Evolutionary conservation across 1,140 invertebrate genomes (phyloP).

Genomic region (Atopsyche davidsoni): DNA sequence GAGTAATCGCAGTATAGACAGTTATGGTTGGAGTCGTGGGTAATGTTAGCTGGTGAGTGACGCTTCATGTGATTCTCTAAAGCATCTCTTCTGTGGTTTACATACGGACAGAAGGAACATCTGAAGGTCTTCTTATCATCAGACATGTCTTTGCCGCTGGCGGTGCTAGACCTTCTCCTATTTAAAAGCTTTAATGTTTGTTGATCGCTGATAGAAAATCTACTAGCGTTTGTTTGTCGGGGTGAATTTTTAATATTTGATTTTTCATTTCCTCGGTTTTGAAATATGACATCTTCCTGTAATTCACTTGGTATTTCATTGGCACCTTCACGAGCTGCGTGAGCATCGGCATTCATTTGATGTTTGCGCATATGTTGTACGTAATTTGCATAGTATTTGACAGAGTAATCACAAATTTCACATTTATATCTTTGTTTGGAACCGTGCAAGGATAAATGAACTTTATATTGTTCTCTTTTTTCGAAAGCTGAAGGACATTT

Average conservation of each 20-base stretch:
- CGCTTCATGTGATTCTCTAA: conserved; percentile 70
- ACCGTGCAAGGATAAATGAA: conserved; percentile 77
- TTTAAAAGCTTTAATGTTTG: conserved; percentile 43
- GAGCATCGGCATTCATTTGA: conserved; percentile 61
- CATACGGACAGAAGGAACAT: conserved; percentile 75
- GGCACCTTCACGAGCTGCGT: conserved; percentile 48
- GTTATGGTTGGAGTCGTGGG: conserved; percentile 53
- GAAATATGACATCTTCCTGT: conserved; percentile 16
- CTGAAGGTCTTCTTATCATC: conserved; percentile 49
- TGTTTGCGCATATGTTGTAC: conserved; percentile 75
- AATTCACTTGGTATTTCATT: conserved; percentile 34
- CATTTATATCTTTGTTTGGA: conserved; percentile 79
- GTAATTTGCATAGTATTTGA: conserved; percentile 79
- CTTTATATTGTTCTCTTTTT: conserved; percentile 77
- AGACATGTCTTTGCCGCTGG: conserved; percentile 40
- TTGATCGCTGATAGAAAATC: conserved; percentile 50
- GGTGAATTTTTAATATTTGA: conserved; percentile 49
- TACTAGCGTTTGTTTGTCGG: conserved; percentile 41
- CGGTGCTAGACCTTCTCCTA: conserved; percentile 38
- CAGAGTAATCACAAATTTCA: conserved; percentile 81
- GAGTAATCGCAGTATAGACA: conserved; percentile 83
- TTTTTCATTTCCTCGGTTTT: conserved; percentile 35
- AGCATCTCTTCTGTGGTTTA: conserved; percentile 62
- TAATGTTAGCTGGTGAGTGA: conserved; percentile 55
- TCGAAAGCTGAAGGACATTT: conserved; percentile 87